Base-by-base conservation (phyloP, 2,888 invertebrate species). In the Unio pictorum region DNA sequence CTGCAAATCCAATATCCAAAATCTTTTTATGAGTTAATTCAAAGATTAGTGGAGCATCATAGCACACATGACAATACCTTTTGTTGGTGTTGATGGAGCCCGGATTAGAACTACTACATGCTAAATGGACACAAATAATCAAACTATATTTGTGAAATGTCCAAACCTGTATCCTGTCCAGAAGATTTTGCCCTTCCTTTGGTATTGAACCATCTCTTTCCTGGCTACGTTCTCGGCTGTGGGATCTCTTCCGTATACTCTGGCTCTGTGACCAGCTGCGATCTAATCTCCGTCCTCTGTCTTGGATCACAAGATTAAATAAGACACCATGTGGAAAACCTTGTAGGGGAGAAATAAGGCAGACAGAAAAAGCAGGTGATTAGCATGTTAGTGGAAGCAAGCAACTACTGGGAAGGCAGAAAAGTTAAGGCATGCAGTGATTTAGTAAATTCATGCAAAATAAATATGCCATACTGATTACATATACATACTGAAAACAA, bases 151-250 rank as follows among this genome's bases (percentile, higher is more conserved):
- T 11, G 15, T 15, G 15, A 45, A 45, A 45, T 11, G 8, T 11
- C 15, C 8, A 15, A 62, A 78, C 78, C 28, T 73, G 68, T 17
- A 78, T 58, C 61, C 78, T 71, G 23, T 75, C 71, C 60, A 75
- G 64, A 8, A 78, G 64, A 59, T 74, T 68, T 65, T 74, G 69
- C 58, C 75, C 78, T 57, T 78, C 78, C 54, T 73, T 72, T 5
- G 75, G 75, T 58, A 73, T 74, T 20, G 71, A 63, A 59, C 71
- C 67, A 8, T 54, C 28, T 54, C 63, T n/a, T 55, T 63, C 63
- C 20, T 11, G 64, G 26, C 63, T 18, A 57, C 66, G 56, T n/a
- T 65, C 68, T 57, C 72, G 63, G 54, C 75, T 74, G 55, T 45
- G 61, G 34, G 72, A 74, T 23, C 74, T 66, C 61, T 72, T 70